Conservation (phyloP, 64 coral and sea anemone genomes). For the Acropora yongei region DNA sequence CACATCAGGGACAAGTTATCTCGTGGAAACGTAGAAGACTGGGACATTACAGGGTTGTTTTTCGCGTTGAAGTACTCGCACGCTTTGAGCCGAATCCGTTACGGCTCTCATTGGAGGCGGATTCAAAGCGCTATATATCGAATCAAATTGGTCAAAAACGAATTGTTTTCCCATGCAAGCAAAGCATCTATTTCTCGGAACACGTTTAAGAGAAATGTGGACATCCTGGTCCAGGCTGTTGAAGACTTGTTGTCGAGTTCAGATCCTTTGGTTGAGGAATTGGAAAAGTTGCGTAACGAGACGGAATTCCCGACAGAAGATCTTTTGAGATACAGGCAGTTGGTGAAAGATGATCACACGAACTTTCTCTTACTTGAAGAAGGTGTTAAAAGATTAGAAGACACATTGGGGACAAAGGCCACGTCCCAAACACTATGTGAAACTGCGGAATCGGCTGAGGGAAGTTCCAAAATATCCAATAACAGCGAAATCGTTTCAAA, state of each 20-base stretch:
- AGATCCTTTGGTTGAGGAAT: slow-evolving; percentile 28
- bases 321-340: slow-evolving; percentile 39
- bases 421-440: not conserved
- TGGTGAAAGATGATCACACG: not conserved
- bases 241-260: slow-evolving; percentile 41
- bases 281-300: too few species aligned
- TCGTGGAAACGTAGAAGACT: slow-evolving; percentile 27
- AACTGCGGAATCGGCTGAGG: not conserved
- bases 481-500: slow-evolving; percentile 53
- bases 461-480: slow-evolving; percentile 1
- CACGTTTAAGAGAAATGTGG: slow-evolving; percentile 5
- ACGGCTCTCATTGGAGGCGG: not conserved
- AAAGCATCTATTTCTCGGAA: slow-evolving; percentile 32
- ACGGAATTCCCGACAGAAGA: not conserved
- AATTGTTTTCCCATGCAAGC: slow-evolving; percentile 18
- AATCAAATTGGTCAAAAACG: slow-evolving; percentile 41
- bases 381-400: slow-evolving; percentile 58
- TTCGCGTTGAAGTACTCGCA: slow-evolving; percentile 26
- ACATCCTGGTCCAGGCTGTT: slow-evolving; percentile 26
- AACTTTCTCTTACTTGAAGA: slow-evolving; percentile 35
- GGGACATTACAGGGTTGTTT: slow-evolving; percentile 47
- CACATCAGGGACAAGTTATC: slow-evolving; percentile 18
- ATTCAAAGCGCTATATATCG: not conserved
- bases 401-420: slow-evolving; percentile 22
- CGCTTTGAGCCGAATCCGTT: slow-evolving; percentile 18